Percentiles rank a stretch among this genome's conserved stretches.
These are phyloP conservation scores for Venustoraphidia nigricollis DNA, from an alignment of 2,888 invertebrate genomes.

Conservation along the genomic window DNA sequence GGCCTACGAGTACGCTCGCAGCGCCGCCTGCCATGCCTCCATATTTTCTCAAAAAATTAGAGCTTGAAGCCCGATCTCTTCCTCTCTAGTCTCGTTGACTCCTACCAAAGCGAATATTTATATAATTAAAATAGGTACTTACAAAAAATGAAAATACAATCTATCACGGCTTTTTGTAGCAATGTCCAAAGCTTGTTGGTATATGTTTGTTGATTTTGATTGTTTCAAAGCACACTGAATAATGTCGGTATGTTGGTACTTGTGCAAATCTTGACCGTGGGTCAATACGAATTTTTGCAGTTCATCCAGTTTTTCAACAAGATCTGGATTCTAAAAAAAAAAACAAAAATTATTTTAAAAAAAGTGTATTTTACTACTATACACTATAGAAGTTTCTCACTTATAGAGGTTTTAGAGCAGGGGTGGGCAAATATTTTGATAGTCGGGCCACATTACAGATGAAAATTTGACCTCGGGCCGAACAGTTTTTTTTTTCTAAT, in stretches of 20 bases:
- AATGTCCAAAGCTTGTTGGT: slow-evolving; percentile 35
- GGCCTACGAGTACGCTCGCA: too few relatives aligned
- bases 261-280: slow-evolving; percentile 43
- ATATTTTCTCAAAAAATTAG: too few relatives aligned
- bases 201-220: slow-evolving; percentile 39
- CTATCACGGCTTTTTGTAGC: slow-evolving; percentile 31
- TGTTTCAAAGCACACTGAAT: slow-evolving; percentile 54
- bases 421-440: too few relatives aligned
- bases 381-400: too few relatives aligned
- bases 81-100: too few relatives aligned
- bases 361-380: too few relatives aligned
- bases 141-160: slow-evolving; percentile 48
- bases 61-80: too few relatives aligned
- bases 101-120: not conserved
- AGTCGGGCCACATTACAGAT: too few relatives aligned
- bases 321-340: slow-evolving; percentile 28
- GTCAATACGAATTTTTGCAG: slow-evolving; percentile 43
- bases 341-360: slow-evolving; percentile 3
- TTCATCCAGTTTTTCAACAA: slow-evolving; percentile 32
- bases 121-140: slow-evolving; percentile 19
- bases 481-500: too few relatives aligned
- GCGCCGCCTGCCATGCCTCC: too few relatives aligned
- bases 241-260: slow-evolving; percentile 45
- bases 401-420: too few relatives aligned
- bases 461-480: too few relatives aligned